These are phyloP conservation scores for Tetranychus piercei DNA, from an alignment of 2,888 invertebrate species.

Conservation along the genomic window DNA sequence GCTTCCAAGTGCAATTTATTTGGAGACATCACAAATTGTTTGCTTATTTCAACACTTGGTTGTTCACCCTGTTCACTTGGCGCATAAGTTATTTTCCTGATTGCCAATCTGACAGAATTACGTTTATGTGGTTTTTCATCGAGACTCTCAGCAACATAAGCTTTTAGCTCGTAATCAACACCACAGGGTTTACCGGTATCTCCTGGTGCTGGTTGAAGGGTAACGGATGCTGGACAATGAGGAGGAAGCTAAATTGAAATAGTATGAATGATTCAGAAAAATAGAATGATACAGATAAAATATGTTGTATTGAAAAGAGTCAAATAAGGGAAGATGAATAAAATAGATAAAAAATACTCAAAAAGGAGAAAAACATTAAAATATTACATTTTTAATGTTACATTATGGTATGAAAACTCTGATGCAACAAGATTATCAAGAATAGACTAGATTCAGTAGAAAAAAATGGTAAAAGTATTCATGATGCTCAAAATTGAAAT, in stretches of 20 bases:
- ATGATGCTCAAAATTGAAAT: too few species aligned
- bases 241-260: slow-evolving; percentile 50
- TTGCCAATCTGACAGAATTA: slow-evolving; percentile 83
- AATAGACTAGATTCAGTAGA: too few species aligned
- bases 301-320: background rate
- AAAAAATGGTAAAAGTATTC: too few species aligned
- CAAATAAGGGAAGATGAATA: slow-evolving; percentile 4
- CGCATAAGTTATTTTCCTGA: slow-evolving; percentile 97
- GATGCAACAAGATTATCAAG: too few species aligned
- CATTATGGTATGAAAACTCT: too few species aligned
- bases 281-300: background rate
- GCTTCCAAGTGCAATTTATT: slow-evolving; percentile 94
- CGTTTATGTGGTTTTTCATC: slow-evolving; percentile 95
- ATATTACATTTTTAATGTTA: too few species aligned
- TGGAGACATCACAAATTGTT: slow-evolving; percentile 99
- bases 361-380: too few species aligned
- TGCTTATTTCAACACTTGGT: slow-evolving; percentile 92
- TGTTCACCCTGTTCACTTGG: slow-evolving; percentile 93
- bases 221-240: slow-evolving; percentile 93
- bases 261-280: background rate
- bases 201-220: slow-evolving; percentile 91
- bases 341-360: background rate
- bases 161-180: slow-evolving; percentile 95
- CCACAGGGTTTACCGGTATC: slow-evolving; percentile 92
- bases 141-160: slow-evolving; percentile 74